Conservation (phyloP, 2,888 invertebrate species). For the Fissipunctia ypsillon region DNA sequence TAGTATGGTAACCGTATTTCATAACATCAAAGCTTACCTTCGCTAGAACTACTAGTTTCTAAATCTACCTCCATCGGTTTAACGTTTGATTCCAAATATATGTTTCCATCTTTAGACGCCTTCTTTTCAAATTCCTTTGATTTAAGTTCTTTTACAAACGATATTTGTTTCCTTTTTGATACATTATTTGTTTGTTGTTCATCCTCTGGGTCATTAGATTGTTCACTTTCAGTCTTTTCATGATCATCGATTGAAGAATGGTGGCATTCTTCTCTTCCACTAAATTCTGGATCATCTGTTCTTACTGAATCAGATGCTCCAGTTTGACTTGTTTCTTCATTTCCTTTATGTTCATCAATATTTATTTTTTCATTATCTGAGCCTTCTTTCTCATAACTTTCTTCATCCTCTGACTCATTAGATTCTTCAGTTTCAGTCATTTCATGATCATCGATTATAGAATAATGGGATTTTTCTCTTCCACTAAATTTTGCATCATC, state of each 20-base stretch:
- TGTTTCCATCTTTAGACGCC: neutral
- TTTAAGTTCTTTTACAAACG: neutral
- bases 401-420: neutral
- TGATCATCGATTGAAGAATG: neutral
- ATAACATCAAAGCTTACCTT: conserved; percentile 28
- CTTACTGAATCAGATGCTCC: neutral
- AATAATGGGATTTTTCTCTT: neutral
- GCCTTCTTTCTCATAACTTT: neutral
- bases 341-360: neutral
- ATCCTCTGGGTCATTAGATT: neutral
- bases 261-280: neutral
- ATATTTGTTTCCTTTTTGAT: too few relatives aligned
- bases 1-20: neutral
- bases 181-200: too few relatives aligned
- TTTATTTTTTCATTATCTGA: neutral
- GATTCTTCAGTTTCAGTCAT: neutral
- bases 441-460: neutral
- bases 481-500: neutral
- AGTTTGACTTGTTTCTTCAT: neutral
- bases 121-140: neutral
- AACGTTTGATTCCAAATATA: neutral
- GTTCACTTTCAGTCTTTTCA: neutral
- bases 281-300: neutral
- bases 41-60: conserved; percentile 3
- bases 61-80: conserved; percentile 17